Evolutionary conservation across 2,888 invertebrate species (phyloP).

Genomic region (Hybos culiciformis): DNA sequence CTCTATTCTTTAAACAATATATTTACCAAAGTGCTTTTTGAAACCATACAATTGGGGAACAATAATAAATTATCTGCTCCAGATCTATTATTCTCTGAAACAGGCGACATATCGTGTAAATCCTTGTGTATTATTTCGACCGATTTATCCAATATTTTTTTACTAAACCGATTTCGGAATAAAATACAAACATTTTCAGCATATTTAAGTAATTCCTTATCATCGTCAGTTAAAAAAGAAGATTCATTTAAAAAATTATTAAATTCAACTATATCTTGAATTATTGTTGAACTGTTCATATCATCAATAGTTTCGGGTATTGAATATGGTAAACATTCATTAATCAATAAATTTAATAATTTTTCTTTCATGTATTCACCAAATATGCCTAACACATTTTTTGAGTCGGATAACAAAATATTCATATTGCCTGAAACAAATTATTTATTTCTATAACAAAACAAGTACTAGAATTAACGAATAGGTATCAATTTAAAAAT

Average conservation of each 20-base stretch:
- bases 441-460: too few relatives aligned
- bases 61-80: constrained; percentile 24
- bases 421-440: too few relatives aligned
- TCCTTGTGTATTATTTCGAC: constrained; percentile 64
- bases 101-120: constrained; percentile 54
- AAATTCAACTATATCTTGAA: constrained; percentile 49
- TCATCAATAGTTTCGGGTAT: constrained; percentile 64
- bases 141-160: constrained; percentile 53
- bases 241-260: constrained; percentile 47
- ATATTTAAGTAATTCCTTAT: constrained; percentile 50
- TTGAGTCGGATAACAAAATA: constrained; percentile 22
- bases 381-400: constrained; percentile 35
- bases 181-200: constrained; percentile 58
- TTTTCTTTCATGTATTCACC: constrained; percentile 42
- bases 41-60: constrained; percentile 34
- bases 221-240: constrained; percentile 40
- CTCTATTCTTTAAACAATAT: neutral
- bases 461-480: too few relatives aligned
- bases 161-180: constrained; percentile 63
- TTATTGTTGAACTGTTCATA: constrained; percentile 50
- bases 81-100: constrained; percentile 36
- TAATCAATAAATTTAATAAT: constrained; percentile 51
- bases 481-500: too few relatives aligned
- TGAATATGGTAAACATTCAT: constrained; percentile 59
- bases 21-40: constrained; percentile 34